Percentiles rank a stretch among this genome's conserved stretches.
Conservation (phyloP, 2,797 vertebrate genomes). For the Pogoniulus pusillus region DNA sequence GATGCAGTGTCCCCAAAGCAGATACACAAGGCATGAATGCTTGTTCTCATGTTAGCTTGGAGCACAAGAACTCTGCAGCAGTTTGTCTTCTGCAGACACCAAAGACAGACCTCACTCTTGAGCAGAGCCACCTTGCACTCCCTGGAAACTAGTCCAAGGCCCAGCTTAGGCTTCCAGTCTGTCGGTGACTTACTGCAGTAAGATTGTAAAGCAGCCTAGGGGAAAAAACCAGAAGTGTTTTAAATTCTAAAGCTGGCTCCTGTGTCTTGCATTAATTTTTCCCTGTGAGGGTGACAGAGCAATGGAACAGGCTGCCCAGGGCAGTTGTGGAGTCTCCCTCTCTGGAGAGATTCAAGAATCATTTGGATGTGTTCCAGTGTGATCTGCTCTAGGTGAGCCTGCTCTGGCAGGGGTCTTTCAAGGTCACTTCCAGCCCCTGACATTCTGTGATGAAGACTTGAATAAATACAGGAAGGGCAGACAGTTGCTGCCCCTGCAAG, state of each 20-base stretch:
- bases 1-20: accelerated
- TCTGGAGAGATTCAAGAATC: too few species aligned
- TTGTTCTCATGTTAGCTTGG: accelerated
- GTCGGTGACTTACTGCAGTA: not conserved
- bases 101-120: accelerated
- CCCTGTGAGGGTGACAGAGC: too few species aligned
- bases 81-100: not conserved
- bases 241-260: not conserved
- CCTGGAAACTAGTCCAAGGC: accelerated
- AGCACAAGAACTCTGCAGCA: accelerated
- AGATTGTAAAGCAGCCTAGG: not conserved
- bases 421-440: too few species aligned
- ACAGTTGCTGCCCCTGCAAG: not conserved
- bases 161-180: too few species aligned
- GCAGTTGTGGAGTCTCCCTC: too few species aligned
- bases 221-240: not conserved
- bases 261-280: accelerated
- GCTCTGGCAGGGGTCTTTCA: too few species aligned
- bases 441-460: not conserved
- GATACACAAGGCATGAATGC: too few species aligned
- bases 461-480: not conserved
- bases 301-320: too few species aligned
- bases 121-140: not conserved
- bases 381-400: too few species aligned
- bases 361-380: too few species aligned